Evolutionary conservation across 2,113 vertebrate species (phyloP).

Genomic region (Alosa alosa): DNA sequence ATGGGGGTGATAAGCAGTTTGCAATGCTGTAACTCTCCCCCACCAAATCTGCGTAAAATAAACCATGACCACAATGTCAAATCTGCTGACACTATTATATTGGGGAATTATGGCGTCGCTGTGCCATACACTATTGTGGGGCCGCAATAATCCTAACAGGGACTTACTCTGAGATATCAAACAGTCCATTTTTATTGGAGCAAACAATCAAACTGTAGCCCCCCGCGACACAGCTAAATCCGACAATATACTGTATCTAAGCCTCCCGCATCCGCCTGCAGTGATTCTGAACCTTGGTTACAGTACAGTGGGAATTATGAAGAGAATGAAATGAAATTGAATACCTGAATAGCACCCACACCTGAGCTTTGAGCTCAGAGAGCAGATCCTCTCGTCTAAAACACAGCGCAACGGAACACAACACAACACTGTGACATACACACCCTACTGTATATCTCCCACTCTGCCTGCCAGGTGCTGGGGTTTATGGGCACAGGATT

Average conservation of each 20-base stretch:
- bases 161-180: conserved; percentile 7
- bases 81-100: conserved; percentile 12
- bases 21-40: neutral
- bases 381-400: neutral
- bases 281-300: neutral
- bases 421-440: neutral
- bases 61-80: conserved; percentile 12
- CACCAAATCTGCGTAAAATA: neutral
- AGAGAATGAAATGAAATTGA: neutral
- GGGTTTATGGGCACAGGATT: neutral
- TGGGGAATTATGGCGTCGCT: neutral
- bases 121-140: neutral
- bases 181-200: conserved; percentile 4
- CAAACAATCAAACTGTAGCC: neutral
- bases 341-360: neutral
- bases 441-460: neutral
- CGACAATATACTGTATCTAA: conserved; percentile 16
- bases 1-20: neutral
- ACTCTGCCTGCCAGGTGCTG: neutral
- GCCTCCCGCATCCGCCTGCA: neutral
- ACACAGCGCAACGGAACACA: neutral
- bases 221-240: neutral
- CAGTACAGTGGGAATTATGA: neutral
- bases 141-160: conserved; percentile 4
- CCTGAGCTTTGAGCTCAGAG: neutral